Base-by-base conservation (phyloP, 2,797 vertebrate genomes). In the Leptatherina wallacei region DNA sequence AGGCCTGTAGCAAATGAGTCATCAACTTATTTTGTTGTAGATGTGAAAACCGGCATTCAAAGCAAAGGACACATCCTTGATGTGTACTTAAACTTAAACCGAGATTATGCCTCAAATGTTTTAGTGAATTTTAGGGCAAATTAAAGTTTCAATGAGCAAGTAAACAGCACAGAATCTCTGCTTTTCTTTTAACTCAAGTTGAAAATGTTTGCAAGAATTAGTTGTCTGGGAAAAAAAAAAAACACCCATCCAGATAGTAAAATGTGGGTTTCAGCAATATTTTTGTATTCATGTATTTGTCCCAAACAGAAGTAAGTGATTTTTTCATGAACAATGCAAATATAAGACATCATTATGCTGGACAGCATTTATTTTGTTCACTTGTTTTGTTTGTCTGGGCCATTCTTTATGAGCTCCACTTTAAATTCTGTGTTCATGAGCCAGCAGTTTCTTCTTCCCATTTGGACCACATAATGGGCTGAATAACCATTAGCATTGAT, bases 141-240 rank as follows among this genome's bases (percentile, higher is more conserved):
- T 44, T 8, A 49, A 77, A 47, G 4, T 9, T 62, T 87, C 66
- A 61, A 27, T 77, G 57, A 65, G 73, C 54, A 44, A 77, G 72
- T 71, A 71, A 80, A 84, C 75, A 79, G 12, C 71, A 69, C 7
- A 33, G 35, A 75, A 73, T 60, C 73, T 82, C 61, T 69, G 55
- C 72, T 62, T 65, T 80, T 83, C 68, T 55, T 78, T 87, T 83
- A 75, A 79, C 84, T 89, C 69, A 73, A 73, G 60, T 68, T 67
- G 62, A 42, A 47, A 55, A 52, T 11, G n/a, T 49, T 60, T 29
- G 36, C 3, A 16, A 33, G n/a, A 58, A 54, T 76, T 56, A 75
- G 51, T 65, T 30, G 44, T 83, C 60, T 70, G 30, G n/a, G n/a
- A 68, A 85, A 67, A 68, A 38, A 81, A 65, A 82, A 68, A 44